These are phyloP conservation scores for Liodrosophila aerea DNA, from an alignment of 2,888 invertebrate species.

Conservation along the genomic window DNA sequence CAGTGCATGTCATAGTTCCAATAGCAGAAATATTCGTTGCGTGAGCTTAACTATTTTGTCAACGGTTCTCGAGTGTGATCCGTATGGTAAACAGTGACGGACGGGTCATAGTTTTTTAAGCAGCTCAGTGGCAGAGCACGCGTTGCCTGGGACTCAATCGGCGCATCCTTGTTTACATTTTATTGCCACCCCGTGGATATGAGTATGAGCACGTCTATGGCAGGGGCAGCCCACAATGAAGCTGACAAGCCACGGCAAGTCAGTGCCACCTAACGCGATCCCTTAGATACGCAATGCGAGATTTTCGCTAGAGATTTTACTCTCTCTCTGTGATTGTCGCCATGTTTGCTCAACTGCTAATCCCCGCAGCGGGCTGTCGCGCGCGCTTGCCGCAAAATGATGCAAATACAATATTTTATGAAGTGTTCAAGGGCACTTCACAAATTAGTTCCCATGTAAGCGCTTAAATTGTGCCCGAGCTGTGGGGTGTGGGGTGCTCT, in stretches of 20 bases:
- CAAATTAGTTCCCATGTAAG: constrained; percentile 81
- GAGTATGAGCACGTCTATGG: neutral
- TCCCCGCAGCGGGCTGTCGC: constrained; percentile 70
- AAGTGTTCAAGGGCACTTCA: constrained; percentile 81
- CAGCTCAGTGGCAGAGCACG: constrained; percentile 70
- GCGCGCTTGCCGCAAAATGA: constrained; percentile 67
- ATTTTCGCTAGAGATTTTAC: neutral
- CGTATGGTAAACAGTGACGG: constrained; percentile 65
- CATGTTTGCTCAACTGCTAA: constrained; percentile 72
- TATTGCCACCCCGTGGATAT: constrained; percentile 47
- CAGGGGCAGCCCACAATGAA: constrained; percentile 59
- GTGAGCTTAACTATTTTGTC: constrained; percentile 62
- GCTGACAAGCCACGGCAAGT: constrained; percentile 80
- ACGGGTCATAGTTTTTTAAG: constrained; percentile 66
- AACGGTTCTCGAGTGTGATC: constrained; percentile 73
- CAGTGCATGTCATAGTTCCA: constrained; percentile 11
- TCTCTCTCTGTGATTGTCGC: constrained; percentile 67
- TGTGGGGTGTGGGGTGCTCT: constrained; percentile 5
- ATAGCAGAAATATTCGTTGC: constrained; percentile 21
- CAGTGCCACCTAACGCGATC: constrained; percentile 76
- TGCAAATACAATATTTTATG: constrained; percentile 73
- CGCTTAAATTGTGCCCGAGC: constrained; percentile 57
- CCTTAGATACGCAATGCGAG: constrained; percentile 48
- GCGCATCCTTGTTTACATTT: constrained; percentile 47
- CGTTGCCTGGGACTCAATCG: constrained; percentile 30